Base-by-base conservation (phyloP, 2,888 invertebrate species). In the Andrena bicolor region DNA sequence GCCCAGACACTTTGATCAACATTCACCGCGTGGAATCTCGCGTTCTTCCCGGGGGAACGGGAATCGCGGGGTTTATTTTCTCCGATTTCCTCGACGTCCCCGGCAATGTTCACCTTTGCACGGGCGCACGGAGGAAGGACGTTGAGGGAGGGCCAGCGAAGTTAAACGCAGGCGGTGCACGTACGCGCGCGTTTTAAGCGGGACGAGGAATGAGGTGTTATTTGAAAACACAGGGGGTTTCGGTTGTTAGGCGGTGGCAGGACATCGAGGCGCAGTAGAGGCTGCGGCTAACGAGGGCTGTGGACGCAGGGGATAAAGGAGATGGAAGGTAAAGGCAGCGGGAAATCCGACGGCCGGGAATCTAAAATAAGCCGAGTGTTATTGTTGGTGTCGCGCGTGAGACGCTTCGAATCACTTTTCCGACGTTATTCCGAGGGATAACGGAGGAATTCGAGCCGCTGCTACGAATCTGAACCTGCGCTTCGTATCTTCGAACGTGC, bases 301-400 rank as follows among this genome's bases (percentile, higher is more conserved):
- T 61, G 56, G 23, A 26, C 70, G 60, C 32, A 78, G 63, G 61
- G 72, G 71, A 65, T 56, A 35, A 49, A 61, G 61, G 32, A 48
- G 72, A 49, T 20, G 48, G 61, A 58, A 35, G 49, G 5, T 4
- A n/a, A 28, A 20, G 49, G 32, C 28, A 10, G 30, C 8, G n/a
- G 65, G 56, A 58, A 78, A 58, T 23, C 68, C 61, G 60, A 48
- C 72, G 80, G 48, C 53, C 61, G 73, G 61, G 58, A 80, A 82
- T 83, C 80, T 80, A 84, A 87, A 85, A 83, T 70, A 72, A 61
- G 71, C 75, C 53, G 16, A 60, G 70, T 10, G 58, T 48, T 26
- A 20, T 60, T 56, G 58, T 10, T 13, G 13, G 20, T 61, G 60
- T n/a, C n/a, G 28, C 7, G 32, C 56, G 13, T 41, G 56, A 32